A percentile compares a stretch with the other conserved stretches of the same genome.
These are phyloP conservation scores for Brachionus manjavacas DNA, from an alignment of 1,140 invertebrate species.

Conservation along the genomic window DNA sequence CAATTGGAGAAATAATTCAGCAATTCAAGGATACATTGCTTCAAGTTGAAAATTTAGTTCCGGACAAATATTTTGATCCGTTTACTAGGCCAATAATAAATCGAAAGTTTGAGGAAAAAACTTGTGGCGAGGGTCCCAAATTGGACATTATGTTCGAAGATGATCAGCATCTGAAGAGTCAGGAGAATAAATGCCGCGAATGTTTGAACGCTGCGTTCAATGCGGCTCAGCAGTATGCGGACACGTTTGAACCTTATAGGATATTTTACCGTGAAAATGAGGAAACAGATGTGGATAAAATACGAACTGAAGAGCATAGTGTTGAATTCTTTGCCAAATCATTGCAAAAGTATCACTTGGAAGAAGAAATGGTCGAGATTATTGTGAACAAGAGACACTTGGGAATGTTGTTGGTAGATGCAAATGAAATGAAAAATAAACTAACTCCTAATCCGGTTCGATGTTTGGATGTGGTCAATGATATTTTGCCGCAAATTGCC, in stretches of 20 bases:
- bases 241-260: conserved; percentile 65
- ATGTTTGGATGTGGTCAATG: conserved; percentile 52
- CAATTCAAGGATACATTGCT: conserved; percentile 50
- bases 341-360: conserved; percentile 52
- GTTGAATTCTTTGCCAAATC: conserved; percentile 45
- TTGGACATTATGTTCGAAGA: conserved; percentile 65
- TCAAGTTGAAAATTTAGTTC: conserved; percentile 54
- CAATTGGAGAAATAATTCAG: conserved; percentile 45
- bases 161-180: conserved; percentile 62
- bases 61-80: conserved; percentile 57
- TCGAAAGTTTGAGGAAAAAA: conserved; percentile 66
- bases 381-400: conserved; percentile 63
- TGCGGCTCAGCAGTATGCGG: conserved; percentile 63
- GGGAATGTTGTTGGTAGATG: conserved; percentile 68
- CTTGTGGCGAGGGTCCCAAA: conserved; percentile 65
- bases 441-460: conserved; percentile 65
- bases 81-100: conserved; percentile 67
- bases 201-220: conserved; percentile 63
- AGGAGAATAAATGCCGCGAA: conserved; percentile 58
- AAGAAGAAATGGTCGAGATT: conserved; percentile 57
- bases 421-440: conserved; percentile 67
- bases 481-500: conserved; percentile 60
- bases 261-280: conserved; percentile 69
- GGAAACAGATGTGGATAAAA: conserved; percentile 60
- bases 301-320: conserved; percentile 56